Evolutionary conservation across 2,888 invertebrate genomes (phyloP).

Genomic region (Cheilosia grossa): DNA sequence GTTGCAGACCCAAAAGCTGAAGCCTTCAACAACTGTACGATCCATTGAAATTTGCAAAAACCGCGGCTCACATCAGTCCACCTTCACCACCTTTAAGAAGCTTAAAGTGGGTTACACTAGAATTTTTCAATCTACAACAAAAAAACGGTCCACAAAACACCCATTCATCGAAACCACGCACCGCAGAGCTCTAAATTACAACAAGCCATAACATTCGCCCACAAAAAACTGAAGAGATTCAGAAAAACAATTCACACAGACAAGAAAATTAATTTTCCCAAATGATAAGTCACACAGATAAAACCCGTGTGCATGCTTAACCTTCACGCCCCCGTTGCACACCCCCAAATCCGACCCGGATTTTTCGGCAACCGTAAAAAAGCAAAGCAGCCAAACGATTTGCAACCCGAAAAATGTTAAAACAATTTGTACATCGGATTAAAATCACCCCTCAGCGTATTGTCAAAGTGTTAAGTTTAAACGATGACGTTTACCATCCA

Average conservation of each 20-base stretch:
- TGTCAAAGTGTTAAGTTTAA: constrained; percentile 76
- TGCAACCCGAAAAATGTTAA: constrained; percentile 74
- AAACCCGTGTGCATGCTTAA: constrained; percentile 62
- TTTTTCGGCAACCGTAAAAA: constrained; percentile 42
- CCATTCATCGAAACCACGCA: constrained; percentile 19
- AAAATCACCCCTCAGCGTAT: constrained; percentile 82
- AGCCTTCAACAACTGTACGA: too few relatives aligned
- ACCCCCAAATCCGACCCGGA: constrained; percentile 30
- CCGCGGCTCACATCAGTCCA: too few relatives aligned
- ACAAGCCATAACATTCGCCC: constrained; percentile 55
- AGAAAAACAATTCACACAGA: constrained; percentile 39
- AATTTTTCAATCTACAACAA: background rate
- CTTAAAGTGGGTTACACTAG: background rate
- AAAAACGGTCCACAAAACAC: background rate
- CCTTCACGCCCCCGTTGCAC: constrained; percentile 60
- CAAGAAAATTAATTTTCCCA: constrained; percentile 72
- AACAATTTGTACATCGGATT: constrained; percentile 82
- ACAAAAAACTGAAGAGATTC: background rate
- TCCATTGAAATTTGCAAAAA: too few relatives aligned
- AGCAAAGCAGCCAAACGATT: constrained; percentile 54
- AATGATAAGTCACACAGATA: constrained; percentile 61
- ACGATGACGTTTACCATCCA: constrained; percentile 68
- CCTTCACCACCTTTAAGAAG: background rate
- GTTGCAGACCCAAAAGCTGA: too few relatives aligned
- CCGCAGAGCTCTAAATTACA: constrained; percentile 42